These are phyloP conservation scores for Drosophila lacteicornis DNA, from an alignment of 1,140 invertebrate species.

Conservation along the genomic window DNA sequence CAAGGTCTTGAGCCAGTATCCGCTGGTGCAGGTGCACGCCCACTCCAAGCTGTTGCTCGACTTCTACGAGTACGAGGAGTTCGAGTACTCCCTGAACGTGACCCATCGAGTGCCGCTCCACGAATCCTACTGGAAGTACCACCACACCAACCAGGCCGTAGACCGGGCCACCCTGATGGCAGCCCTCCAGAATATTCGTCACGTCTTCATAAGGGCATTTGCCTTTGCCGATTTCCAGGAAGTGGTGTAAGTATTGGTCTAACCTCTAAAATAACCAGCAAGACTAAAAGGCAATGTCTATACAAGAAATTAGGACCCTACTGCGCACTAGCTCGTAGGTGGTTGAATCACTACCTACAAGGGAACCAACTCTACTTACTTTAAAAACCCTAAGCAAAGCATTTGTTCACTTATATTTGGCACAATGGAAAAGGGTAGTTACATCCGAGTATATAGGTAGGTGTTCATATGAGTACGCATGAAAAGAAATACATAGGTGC, in stretches of 20 bases:
- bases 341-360: no score
- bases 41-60: constrained; percentile 92
- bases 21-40: constrained; percentile 93
- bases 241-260: constrained; percentile 86
- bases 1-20: constrained; percentile 87
- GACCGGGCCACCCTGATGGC: constrained; percentile 93
- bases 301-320: no score
- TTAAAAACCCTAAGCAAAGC: no score
- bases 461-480: no score
- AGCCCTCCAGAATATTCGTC: constrained; percentile 93
- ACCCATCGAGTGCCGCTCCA: constrained; percentile 85
- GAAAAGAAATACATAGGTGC: no score
- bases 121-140: constrained; percentile 87
- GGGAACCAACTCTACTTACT: no score
- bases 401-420: no score
- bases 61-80: constrained; percentile 87
- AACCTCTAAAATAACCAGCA: no score
- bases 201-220: constrained; percentile 91
- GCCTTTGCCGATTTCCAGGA: constrained; percentile 88
- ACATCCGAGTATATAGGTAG: no score
- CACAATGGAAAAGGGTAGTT: no score
- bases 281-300: no score
- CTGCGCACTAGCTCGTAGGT: no score
- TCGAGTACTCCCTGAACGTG: constrained; percentile 73
- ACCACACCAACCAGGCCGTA: constrained; percentile 85